These are phyloP conservation scores for Neria commutata DNA, from an alignment of 2,888 invertebrate genomes.

Conservation along the genomic window DNA sequence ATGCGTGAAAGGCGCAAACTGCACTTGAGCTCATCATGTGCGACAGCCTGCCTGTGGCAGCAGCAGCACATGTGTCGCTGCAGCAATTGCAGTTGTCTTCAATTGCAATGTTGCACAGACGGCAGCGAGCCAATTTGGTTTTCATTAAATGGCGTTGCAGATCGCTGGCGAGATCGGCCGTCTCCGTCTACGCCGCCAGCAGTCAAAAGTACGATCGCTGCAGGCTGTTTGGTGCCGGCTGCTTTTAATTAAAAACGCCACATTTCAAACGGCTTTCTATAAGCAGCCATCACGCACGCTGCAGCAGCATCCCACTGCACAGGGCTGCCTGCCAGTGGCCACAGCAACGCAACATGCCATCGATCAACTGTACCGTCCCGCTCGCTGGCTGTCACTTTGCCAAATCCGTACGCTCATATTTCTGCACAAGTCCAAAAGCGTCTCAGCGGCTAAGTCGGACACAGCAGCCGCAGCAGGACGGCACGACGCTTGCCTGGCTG, in stretches of 20 bases:
- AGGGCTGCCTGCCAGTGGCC: neutral
- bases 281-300: neutral
- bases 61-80: neutral
- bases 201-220: too few relatives aligned
- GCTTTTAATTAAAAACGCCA: neutral
- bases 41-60: neutral
- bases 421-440: conserved; percentile 15
- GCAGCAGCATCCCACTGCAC: neutral
- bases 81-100: neutral
- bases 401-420: conserved; percentile 19
- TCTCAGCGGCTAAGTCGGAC: neutral
- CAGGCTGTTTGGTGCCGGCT: too few relatives aligned
- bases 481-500: too few relatives aligned
- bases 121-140: neutral
- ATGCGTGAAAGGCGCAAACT: neutral
- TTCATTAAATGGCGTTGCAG: neutral
- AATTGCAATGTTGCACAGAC: neutral
- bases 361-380: neutral
- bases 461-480: too few relatives aligned
- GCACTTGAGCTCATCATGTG: neutral
- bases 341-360: conserved; percentile 4
- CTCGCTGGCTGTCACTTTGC: conserved; percentile 7
- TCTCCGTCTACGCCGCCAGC: too few relatives aligned
- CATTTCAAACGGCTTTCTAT: conserved; percentile 5
- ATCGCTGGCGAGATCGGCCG: too few relatives aligned